phyloP scores from a whole-genome alignment of 1,140 invertebrate genomes.

The Philotrypesis tridentata region DNA sequence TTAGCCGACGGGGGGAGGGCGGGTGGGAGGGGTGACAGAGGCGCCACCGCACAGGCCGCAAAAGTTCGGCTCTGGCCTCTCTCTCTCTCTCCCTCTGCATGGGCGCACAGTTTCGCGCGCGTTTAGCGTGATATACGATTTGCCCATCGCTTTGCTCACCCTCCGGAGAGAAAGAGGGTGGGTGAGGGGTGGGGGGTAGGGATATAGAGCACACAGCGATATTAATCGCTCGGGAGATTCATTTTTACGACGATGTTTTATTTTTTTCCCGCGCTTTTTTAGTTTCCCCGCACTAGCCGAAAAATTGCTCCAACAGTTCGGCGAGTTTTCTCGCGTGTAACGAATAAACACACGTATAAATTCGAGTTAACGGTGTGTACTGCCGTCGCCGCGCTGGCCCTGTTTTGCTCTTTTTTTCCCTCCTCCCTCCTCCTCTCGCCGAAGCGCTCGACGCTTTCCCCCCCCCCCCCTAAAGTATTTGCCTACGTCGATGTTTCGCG shows the following conservation, averaged over 20 bases:
- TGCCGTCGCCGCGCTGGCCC: not conserved
- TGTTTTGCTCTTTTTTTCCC: conserved; percentile 4
- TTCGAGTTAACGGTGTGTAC: conserved; percentile 29
- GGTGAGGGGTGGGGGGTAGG: no score
- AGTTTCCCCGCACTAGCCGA: not conserved
- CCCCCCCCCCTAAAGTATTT: conserved; percentile 22
- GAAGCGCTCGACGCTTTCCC: not conserved
- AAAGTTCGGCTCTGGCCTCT: conserved; percentile 26
- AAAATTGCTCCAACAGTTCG: conserved; percentile 27
- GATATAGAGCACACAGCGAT: conserved; percentile 31
- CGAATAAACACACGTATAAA: conserved; percentile 39
- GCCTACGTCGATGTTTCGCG: conserved; percentile 21
- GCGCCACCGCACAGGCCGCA: not conserved
- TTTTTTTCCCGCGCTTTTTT: conserved; percentile 19
- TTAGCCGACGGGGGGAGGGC: no score
- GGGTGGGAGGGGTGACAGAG: conserved; percentile 13
- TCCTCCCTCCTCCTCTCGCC: not conserved
- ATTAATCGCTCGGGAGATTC: conserved; percentile 44
- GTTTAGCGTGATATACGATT: conserved; percentile 48
- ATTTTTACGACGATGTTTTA: conserved; percentile 41
- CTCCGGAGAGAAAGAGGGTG: not conserved
- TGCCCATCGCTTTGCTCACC: conserved; percentile 24
- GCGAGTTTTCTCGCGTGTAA: conserved; percentile 18
- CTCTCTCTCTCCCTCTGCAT: not conserved
- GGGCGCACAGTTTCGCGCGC: conserved; percentile 12